phyloP scores from a whole-genome alignment of 2,888 invertebrate genomes.

The Miltochrista miniata region DNA sequence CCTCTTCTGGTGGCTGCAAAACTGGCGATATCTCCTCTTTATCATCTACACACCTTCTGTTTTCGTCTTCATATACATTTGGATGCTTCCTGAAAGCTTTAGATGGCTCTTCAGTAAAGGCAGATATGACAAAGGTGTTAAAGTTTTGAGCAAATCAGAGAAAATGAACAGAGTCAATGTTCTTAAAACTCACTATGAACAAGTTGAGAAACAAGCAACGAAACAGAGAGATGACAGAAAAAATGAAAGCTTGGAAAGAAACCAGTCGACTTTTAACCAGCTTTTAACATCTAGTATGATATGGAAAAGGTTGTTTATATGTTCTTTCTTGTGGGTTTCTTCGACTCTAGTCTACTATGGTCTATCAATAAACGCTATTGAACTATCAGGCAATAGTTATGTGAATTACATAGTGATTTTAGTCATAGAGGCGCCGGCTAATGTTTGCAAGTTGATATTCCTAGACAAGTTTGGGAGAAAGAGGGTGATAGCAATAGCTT shows the following conservation, averaged over 20 bases:
- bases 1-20: slow-evolving; percentile 73
- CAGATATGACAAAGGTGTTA: slow-evolving; percentile 85
- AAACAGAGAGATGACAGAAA: slow-evolving; percentile 71
- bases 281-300: slow-evolving; percentile 77
- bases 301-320: slow-evolving; percentile 84
- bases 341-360: slow-evolving; percentile 92
- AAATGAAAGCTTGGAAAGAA: slow-evolving; percentile 56
- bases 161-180: slow-evolving; percentile 83
- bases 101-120: slow-evolving; percentile 85
- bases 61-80: slow-evolving; percentile 67
- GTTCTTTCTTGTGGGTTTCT: slow-evolving; percentile 90
- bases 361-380: slow-evolving; percentile 89
- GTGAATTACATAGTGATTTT: slow-evolving; percentile 88
- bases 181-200: slow-evolving; percentile 72
- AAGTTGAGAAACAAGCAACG: slow-evolving; percentile 73
- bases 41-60: slow-evolving; percentile 75
- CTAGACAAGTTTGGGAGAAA: slow-evolving; percentile 87
- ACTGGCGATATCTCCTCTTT: slow-evolving; percentile 74
- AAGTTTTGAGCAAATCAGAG: slow-evolving; percentile 85
- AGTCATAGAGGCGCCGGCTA: slow-evolving; percentile 90
- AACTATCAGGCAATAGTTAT: slow-evolving; percentile 89
- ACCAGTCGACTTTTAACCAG: slow-evolving; percentile 69
- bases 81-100: slow-evolving; percentile 73
- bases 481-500: slow-evolving; percentile 84
- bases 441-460: slow-evolving; percentile 85